Evolutionary conservation across 1,140 invertebrate genomes (phyloP), one percentile per base, ranked within the genome.

Genomic region (Lepidurus arcticus): DNA sequence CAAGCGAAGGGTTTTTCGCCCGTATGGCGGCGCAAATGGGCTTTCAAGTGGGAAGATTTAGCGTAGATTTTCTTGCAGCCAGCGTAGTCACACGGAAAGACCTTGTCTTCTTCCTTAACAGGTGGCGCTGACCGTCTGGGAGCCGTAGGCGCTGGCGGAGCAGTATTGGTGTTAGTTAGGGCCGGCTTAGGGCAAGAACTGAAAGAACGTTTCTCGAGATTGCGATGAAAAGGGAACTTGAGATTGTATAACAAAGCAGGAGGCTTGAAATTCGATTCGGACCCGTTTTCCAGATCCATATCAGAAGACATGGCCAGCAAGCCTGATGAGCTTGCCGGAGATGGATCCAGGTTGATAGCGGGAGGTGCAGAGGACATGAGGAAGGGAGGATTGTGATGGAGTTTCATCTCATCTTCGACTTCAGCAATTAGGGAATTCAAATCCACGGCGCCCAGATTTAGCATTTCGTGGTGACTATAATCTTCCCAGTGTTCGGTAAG

Each of bases 1-100:
- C 95, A 97, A 4, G 84, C 86, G 83, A 98, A 98, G 0, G 96
- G 96, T 83, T 98, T 98, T 85, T 98, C 95, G 0, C 96, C 96
- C 1, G 95, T 94, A 85, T 98, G 96, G 11, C 96, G 88, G 2
- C 96, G 88, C 75, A 97, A 84, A 84, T 98, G 97, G 2, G 96
- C 95, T 83, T 97, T 96, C 26, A 98, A 88, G 84, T 98, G 96
- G 9, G 94, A 96, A 21, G 93, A 92, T 85, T 98, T 98, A 77
- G 94, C 94, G 82, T 98, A 98, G 1, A 90, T 87, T 82, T 91
- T 91, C 7, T 85, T 85, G 82, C 89, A 90, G 13, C 85, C 86
- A 4, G 85, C 84, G 81, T 91, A 90, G 1, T 88, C 88, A 81
- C 91, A 92, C 24, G 88, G 87, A 82, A 90, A 91, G 73, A 89